Evolutionary conservation across 2,113 vertebrate species (phyloP).

Genomic region (Shinisaurus crocodilurus): DNA sequence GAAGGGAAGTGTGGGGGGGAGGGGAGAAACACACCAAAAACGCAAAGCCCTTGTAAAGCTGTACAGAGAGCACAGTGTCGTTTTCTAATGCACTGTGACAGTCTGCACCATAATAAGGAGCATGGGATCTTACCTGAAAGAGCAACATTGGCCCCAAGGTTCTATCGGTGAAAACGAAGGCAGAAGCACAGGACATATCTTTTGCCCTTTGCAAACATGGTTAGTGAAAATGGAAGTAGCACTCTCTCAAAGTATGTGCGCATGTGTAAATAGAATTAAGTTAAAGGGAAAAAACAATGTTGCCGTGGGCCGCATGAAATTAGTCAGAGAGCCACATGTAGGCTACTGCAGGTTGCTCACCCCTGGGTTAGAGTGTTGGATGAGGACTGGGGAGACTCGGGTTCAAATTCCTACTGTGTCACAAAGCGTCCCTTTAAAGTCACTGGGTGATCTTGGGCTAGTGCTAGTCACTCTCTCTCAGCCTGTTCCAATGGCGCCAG

Average conservation of each 20-base stretch:
- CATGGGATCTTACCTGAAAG: constrained; percentile 54
- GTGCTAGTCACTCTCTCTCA: not conserved
- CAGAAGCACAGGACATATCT: not conserved
- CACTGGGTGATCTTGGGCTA: not conserved
- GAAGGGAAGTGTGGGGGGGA: not conserved
- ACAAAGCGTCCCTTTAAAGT: not conserved
- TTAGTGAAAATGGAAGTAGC: constrained; percentile 43
- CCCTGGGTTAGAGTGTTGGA: not conserved
- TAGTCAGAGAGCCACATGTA: no score
- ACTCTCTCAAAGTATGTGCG: constrained; percentile 50
- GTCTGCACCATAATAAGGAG: constrained; percentile 35
- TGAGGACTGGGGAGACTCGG: not conserved
- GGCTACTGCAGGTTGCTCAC: no score
- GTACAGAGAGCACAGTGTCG: constrained; percentile 16
- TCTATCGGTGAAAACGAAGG: constrained; percentile 44
- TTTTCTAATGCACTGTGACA: constrained; percentile 56
- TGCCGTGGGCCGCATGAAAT: no score
- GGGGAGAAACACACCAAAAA: not conserved
- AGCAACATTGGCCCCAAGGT: constrained; percentile 62
- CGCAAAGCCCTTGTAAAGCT: fast-evolving
- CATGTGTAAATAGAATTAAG: not conserved
- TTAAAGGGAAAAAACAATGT: not conserved
- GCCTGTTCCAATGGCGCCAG: not conserved
- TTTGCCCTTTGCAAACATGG: constrained; percentile 57
- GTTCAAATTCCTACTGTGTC: not conserved